Percentiles rank a stretch among this genome's conserved stretches.
Evolutionary conservation across 92 coral and sea anemone genomes (phyloP).

Genomic region (Porites rus): DNA sequence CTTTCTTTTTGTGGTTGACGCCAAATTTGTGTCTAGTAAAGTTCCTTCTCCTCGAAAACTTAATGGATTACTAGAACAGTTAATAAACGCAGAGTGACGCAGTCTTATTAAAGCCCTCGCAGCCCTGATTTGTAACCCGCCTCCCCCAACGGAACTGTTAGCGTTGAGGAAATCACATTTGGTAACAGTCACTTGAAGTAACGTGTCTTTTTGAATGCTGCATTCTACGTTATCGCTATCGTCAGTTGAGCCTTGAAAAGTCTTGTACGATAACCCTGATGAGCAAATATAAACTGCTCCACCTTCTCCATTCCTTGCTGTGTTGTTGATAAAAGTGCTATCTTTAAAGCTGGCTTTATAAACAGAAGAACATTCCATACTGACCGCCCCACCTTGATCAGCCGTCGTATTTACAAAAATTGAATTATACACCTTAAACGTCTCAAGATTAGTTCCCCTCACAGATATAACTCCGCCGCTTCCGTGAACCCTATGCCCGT

Average conservation of each 20-base stretch:
- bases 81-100: background rate
- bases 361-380: background rate
- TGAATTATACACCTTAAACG: background rate
- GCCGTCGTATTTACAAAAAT: no score
- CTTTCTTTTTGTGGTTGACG: background rate
- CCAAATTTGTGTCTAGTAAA: background rate
- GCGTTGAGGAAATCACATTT: constrained; percentile 4
- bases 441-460: background rate
- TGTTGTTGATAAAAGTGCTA: background rate
- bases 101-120: background rate
- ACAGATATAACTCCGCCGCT: background rate
- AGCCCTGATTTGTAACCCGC: background rate
- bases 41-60: background rate
- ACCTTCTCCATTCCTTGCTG: background rate
- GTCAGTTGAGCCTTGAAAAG: constrained; percentile 12
- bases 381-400: no score
- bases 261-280: background rate
- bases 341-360: background rate
- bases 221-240: background rate
- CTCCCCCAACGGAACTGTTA: background rate
- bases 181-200: background rate
- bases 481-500: background rate
- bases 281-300: background rate
- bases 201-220: background rate
- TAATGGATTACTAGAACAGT: background rate